These are phyloP conservation scores for Diadegma fenestrale DNA, from an alignment of 2,888 invertebrate genomes.

Conservation along the genomic window DNA sequence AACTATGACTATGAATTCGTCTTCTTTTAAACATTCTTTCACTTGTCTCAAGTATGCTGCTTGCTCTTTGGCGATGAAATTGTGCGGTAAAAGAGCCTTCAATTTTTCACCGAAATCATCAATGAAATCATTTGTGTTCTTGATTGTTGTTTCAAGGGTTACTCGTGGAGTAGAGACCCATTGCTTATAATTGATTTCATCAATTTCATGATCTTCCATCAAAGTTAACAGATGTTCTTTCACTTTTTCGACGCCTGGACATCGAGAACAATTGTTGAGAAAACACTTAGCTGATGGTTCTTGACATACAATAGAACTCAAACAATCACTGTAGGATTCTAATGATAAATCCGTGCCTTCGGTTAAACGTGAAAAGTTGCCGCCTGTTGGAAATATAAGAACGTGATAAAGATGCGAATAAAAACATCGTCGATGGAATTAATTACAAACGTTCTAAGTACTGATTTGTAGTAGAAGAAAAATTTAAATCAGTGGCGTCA, in stretches of 20 bases:
- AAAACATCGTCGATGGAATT: not conserved
- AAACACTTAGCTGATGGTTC: constrained; percentile 5
- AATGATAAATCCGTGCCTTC: constrained; percentile 15
- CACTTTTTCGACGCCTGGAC: constrained; percentile 57
- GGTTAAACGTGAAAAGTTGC: constrained; percentile 18
- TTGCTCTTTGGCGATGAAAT: constrained; percentile 61
- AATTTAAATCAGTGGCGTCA: not conserved
- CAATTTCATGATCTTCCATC: constrained; percentile 58
- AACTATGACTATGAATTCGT: not conserved
- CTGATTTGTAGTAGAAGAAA: not conserved
- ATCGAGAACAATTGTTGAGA: constrained; percentile 35
- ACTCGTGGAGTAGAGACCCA: constrained; percentile 57
- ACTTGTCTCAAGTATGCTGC: constrained; percentile 45
- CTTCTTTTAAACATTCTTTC: constrained; percentile 34
- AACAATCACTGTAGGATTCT: constrained; percentile 4
- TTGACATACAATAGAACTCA: not conserved
- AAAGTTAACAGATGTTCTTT: constrained; percentile 36
- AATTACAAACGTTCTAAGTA: not conserved
- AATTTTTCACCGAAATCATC: constrained; percentile 62
- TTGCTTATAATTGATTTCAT: constrained; percentile 58
- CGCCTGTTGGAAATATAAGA: not conserved
- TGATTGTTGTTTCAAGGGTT: constrained; percentile 53
- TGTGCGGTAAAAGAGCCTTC: constrained; percentile 47
- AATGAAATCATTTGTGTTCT: constrained; percentile 49
- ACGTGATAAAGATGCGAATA: constrained; percentile 1